These are phyloP conservation scores for Lymantria dispar DNA, from an alignment of 2,888 invertebrate species.

Conservation along the genomic window DNA sequence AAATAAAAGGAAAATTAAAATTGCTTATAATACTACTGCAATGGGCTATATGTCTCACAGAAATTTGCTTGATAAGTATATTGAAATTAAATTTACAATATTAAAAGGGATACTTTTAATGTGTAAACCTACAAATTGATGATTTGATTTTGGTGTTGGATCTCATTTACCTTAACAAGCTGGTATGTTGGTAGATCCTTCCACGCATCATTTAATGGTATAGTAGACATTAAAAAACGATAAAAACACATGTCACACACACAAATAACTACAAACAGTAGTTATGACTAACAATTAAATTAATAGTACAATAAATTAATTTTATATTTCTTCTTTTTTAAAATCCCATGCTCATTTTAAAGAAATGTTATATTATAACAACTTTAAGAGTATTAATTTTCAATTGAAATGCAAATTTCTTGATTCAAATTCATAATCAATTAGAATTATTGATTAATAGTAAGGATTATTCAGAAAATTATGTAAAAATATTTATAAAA, in stretches of 20 bases:
- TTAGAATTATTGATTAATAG: no score
- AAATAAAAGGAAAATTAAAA: no score
- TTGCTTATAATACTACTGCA: no score
- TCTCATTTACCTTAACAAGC: slow-evolving; percentile 84
- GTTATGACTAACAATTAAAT: slow-evolving; percentile 24
- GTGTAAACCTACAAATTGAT: slow-evolving; percentile 75
- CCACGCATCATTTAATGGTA: slow-evolving; percentile 79
- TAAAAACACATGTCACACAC: slow-evolving; percentile 81
- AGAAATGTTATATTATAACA: neutral
- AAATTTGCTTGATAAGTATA: slow-evolving; percentile 17
- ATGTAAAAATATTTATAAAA: no score
- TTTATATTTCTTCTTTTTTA: slow-evolving; percentile 1
- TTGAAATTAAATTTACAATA: neutral
- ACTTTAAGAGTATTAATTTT: no score
- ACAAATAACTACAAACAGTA: slow-evolving; percentile 61
- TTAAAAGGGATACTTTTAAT: slow-evolving; percentile 24
- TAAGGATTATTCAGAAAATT: no score
- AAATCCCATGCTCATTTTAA: slow-evolving; percentile 34
- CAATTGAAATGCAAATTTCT: no score
- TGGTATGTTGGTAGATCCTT: slow-evolving; percentile 86
- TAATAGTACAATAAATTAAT: neutral
- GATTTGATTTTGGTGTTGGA: slow-evolving; percentile 61
- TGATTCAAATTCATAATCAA: no score
- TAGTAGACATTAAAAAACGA: slow-evolving; percentile 79
- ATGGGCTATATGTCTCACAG: slow-evolving; percentile 21